These are phyloP conservation scores for Uropsilus gracilis DNA, from an alignment of 2,113 vertebrate species.

Conservation along the genomic window DNA sequence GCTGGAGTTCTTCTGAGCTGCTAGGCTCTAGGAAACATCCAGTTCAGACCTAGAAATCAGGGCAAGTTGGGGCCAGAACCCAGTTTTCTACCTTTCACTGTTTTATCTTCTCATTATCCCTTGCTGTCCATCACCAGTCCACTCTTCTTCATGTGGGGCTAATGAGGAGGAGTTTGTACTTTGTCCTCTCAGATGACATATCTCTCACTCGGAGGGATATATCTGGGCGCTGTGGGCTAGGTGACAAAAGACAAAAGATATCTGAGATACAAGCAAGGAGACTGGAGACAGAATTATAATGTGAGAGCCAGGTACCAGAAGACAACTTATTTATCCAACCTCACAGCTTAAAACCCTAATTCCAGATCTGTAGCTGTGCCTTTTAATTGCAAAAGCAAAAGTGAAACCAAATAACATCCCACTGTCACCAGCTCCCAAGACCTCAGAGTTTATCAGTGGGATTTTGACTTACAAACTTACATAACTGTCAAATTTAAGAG, in stretches of 20 bases:
- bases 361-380: neutral
- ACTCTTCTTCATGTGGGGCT: neutral
- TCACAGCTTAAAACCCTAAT: neutral
- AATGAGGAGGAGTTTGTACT: neutral
- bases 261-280: neutral
- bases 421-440: neutral
- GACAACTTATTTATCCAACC: neutral
- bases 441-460: neutral
- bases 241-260: neutral
- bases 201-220: neutral
- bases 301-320: neutral
- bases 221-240: neutral
- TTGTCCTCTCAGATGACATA: neutral
- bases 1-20: neutral
- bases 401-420: neutral
- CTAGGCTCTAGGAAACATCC: neutral
- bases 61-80: neutral
- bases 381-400: conserved; percentile 31
- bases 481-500: neutral
- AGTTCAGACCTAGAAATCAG: neutral
- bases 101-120: neutral
- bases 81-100: neutral
- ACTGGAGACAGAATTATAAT: neutral
- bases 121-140: neutral
- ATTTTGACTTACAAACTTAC: neutral